These are phyloP conservation scores for Brachionus manjavacas DNA, from an alignment of 1,140 invertebrate species.

Conservation along the genomic window DNA sequence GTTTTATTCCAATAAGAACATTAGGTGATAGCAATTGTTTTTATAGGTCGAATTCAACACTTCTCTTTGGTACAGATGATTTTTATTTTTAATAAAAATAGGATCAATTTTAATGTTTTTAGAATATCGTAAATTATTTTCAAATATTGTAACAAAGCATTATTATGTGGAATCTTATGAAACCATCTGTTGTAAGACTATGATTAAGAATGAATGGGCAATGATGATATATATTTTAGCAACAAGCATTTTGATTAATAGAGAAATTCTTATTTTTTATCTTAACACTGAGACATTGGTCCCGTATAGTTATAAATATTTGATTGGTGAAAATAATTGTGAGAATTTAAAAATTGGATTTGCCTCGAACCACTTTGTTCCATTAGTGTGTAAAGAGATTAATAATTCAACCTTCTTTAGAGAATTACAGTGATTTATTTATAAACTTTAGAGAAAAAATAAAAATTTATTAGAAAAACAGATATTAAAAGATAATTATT, in stretches of 20 bases:
- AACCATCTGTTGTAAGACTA: neutral
- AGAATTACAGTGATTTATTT: neutral
- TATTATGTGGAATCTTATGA: neutral
- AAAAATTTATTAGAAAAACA: neutral
- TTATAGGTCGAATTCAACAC: neutral
- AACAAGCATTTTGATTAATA: neutral
- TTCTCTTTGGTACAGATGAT: neutral
- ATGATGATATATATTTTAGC: neutral
- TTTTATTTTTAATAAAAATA: neutral
- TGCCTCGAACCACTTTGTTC: too few relatives aligned
- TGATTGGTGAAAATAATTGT: too few relatives aligned
- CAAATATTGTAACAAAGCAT: neutral
- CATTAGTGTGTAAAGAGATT: too few relatives aligned
- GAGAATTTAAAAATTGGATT: too few relatives aligned
- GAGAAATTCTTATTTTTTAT: neutral
- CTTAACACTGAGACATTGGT: neutral
- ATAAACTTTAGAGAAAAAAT: neutral
- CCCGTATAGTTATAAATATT: too few relatives aligned
- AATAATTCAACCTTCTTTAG: too few relatives aligned
- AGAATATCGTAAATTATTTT: neutral
- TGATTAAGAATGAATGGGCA: neutral
- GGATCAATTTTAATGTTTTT: neutral
- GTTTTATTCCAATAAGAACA: neutral
- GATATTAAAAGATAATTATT: too few relatives aligned
- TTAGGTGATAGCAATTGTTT: neutral